These are phyloP conservation scores for Hirundo rustica DNA, from an alignment of 2,797 vertebrate genomes.

Conservation along the genomic window DNA sequence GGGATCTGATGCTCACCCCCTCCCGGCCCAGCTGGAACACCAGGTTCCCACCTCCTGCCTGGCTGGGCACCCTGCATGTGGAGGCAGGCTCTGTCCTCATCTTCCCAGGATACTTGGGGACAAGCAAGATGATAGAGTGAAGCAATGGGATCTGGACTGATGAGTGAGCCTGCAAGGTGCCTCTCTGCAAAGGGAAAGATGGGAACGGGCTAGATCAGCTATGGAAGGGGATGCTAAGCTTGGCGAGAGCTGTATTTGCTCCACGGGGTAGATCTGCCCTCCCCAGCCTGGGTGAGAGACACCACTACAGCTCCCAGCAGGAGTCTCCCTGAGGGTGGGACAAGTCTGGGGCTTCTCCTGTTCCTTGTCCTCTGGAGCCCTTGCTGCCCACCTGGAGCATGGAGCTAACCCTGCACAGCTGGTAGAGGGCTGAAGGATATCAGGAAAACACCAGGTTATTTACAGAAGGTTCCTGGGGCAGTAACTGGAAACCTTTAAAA, in stretches of 20 bases:
- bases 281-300: not conserved
- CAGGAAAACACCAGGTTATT: not conserved
- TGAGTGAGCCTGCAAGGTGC: not conserved
- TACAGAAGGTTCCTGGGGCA: not conserved
- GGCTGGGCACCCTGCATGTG: fast-evolving
- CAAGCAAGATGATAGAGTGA: not conserved
- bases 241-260: not conserved
- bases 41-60: not conserved
- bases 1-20: not conserved
- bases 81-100: not conserved
- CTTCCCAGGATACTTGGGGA: not conserved
- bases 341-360: not conserved
- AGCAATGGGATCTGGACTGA: not conserved
- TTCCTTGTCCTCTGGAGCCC: not conserved
- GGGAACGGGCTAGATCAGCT: not conserved
- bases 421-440: not conserved
- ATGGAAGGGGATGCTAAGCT: not conserved
- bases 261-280: not conserved
- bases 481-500: not conserved
- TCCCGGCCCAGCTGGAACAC: not conserved
- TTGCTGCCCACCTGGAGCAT: not conserved
- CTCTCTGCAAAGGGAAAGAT: not conserved
- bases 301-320: not conserved
- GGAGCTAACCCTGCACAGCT: fast-evolving
- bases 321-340: not conserved